A percentile compares a stretch with the other conserved stretches of the same genome.
phyloP scores from a whole-genome alignment of 2,797 vertebrate species.

The Tarsius wallacei region DNA sequence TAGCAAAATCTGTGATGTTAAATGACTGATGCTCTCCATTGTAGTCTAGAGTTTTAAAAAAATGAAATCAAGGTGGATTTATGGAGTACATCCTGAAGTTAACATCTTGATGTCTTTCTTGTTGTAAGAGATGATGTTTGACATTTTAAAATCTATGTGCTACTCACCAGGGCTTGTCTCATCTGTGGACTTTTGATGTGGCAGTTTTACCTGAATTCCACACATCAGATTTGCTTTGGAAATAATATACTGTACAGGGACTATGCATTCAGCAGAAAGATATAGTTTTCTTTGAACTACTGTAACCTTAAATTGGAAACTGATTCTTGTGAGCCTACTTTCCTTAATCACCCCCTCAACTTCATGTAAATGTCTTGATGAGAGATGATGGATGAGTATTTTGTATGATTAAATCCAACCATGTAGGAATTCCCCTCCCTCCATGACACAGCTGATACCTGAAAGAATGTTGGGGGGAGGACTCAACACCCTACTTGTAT shows the following conservation, averaged over 20 bases:
- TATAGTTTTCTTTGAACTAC: constrained; percentile 67
- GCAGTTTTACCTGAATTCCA: constrained; percentile 18
- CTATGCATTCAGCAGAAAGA: constrained; percentile 71
- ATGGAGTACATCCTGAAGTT: constrained; percentile 13
- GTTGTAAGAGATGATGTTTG: constrained; percentile 57
- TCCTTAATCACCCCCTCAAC: constrained; percentile 14
- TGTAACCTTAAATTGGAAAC: constrained; percentile 68
- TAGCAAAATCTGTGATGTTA: constrained; percentile 48
- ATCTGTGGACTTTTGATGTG: constrained; percentile 45
- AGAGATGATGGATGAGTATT: constrained; percentile 67
- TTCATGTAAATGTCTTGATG: constrained; percentile 68
- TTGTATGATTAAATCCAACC: constrained; percentile 74
- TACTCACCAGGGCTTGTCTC: constrained; percentile 45
- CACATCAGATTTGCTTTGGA: constrained; percentile 65
- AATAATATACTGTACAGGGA: constrained; percentile 55
- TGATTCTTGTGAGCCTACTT: constrained; percentile 69
- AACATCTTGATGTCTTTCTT: constrained; percentile 51
- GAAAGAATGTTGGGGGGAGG: constrained; percentile 29
- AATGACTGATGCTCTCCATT: neutral
- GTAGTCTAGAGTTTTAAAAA: constrained; percentile 60
- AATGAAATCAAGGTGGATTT: constrained; percentile 60
- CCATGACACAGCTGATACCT: constrained; percentile 54
- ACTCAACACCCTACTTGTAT: constrained; percentile 74
- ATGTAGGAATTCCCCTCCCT: constrained; percentile 29
- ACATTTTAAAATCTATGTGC: constrained; percentile 61